phyloP scores from a whole-genome alignment of 2,888 invertebrate genomes.

The Erebia ligea region DNA sequence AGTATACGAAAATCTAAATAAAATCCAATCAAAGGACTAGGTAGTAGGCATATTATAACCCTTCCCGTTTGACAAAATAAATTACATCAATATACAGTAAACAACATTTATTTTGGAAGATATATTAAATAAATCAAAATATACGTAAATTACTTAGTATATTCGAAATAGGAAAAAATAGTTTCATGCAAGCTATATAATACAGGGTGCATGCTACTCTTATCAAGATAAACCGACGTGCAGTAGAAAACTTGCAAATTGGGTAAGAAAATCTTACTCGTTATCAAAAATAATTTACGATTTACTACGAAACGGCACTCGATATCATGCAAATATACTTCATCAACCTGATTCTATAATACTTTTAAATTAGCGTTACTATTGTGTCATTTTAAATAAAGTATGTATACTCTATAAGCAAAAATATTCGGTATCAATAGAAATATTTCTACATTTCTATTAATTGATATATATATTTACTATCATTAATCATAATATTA shows the following conservation, averaged over 20 bases:
- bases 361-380: conserved; percentile 8
- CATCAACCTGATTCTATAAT: conserved; percentile 16
- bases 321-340: conserved; percentile 40
- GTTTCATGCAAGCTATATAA: conserved; percentile 79
- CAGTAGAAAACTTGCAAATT: conserved; percentile 46
- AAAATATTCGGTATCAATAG: not conserved
- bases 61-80: conserved; percentile 35
- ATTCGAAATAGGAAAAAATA: conserved; percentile 54
- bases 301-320: conserved; percentile 45
- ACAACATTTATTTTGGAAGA: conserved; percentile 83
- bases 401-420: not conserved
- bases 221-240: conserved; percentile 55
- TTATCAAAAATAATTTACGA: conserved; percentile 43
- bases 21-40: conserved; percentile 27
- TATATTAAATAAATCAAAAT: conserved; percentile 55
- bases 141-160: conserved; percentile 56
- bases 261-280: conserved; percentile 36
- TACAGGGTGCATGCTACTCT: conserved; percentile 68
- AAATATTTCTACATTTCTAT: not conserved
- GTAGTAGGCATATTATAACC: conserved; percentile 25
- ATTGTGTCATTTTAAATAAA: conserved; percentile 1
- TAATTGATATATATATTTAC: not conserved
- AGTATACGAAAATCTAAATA: conserved; percentile 26
- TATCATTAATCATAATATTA: not conserved
- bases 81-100: conserved; percentile 60